Evolutionary conservation across 2,797 vertebrate species (phyloP).

Genomic region (Arremon aurantiirostris): DNA sequence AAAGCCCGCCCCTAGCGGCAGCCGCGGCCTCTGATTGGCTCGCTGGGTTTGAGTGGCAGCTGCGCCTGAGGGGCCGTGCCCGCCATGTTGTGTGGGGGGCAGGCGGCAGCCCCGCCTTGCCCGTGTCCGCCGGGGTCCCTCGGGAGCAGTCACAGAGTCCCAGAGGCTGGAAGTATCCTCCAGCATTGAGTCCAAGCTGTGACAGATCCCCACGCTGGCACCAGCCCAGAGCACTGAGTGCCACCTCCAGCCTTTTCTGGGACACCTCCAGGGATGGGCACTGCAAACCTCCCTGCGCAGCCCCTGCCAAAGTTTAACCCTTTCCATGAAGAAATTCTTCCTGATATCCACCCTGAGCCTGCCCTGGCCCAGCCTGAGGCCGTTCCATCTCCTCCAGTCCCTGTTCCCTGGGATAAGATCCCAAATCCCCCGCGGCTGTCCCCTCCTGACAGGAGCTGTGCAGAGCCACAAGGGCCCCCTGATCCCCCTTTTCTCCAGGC

Average conservation of each 20-base stretch:
- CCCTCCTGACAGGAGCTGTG: not conserved
- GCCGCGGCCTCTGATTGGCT: not conserved
- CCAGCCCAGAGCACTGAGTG: not conserved
- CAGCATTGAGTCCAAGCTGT: fast-evolving
- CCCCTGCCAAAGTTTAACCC: not conserved
- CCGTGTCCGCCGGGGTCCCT: fast-evolving
- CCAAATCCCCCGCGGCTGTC: fast-evolving
- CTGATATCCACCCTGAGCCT: fast-evolving
- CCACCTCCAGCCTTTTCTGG: fast-evolving
- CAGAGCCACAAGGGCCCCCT: not conserved
- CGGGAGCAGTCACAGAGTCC: fast-evolving
- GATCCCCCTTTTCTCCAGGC: fast-evolving
- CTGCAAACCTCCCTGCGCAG: no score
- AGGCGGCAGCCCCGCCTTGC: not conserved
- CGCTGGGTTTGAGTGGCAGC: not conserved
- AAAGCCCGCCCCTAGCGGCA: not conserved
- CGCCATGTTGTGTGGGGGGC: not conserved
- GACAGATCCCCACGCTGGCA: fast-evolving
- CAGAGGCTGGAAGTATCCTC: fast-evolving
- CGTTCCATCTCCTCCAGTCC: not conserved
- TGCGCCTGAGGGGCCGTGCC: not conserved
- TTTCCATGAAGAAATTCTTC: fast-evolving
- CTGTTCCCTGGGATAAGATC: not conserved
- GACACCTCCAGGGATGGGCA: fast-evolving
- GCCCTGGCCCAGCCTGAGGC: not conserved